A percentile compares a stretch with the other conserved stretches of the same genome.
phyloP scores from a whole-genome alignment of 2,113 vertebrate genomes.

The Origma solitaria region DNA sequence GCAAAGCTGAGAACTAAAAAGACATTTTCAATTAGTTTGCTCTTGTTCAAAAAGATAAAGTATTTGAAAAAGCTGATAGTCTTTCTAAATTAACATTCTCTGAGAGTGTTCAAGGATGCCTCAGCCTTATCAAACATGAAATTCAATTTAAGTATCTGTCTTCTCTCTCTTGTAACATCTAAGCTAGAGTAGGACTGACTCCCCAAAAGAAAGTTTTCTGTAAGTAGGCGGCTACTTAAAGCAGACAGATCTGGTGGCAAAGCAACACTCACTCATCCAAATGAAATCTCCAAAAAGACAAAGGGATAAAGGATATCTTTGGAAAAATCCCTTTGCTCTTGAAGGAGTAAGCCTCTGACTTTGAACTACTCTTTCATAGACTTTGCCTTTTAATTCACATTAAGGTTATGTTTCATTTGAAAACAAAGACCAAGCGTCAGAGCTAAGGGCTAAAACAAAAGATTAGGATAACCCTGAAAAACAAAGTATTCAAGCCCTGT shows the following conservation, averaged over 20 bases:
- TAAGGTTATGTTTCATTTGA: not conserved
- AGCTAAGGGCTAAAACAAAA: not conserved
- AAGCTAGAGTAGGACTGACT: not conserved
- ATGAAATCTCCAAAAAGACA: not conserved
- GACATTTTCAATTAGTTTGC: not conserved
- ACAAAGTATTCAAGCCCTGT: not conserved
- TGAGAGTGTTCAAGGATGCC: not conserved
- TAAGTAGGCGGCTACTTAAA: not conserved
- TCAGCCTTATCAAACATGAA: not conserved
- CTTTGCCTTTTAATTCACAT: not conserved
- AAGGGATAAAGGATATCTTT: not conserved
- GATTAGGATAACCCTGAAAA: not conserved
- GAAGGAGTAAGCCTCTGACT: not conserved
- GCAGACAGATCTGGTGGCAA: not conserved
- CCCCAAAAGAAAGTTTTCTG: not conserved
- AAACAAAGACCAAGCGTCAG: not conserved
- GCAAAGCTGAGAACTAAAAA: not conserved
- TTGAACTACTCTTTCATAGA: not conserved
- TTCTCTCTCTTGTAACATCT: not conserved
- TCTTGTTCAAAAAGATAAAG: not conserved
- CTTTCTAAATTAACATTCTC: not conserved
- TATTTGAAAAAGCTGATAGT: not conserved
- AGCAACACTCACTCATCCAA: not conserved
- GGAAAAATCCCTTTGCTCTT: not conserved
- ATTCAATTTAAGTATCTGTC: not conserved